phyloP scores from a whole-genome alignment of 2,113 vertebrate genomes.

The Rhynchomys soricoides region DNA sequence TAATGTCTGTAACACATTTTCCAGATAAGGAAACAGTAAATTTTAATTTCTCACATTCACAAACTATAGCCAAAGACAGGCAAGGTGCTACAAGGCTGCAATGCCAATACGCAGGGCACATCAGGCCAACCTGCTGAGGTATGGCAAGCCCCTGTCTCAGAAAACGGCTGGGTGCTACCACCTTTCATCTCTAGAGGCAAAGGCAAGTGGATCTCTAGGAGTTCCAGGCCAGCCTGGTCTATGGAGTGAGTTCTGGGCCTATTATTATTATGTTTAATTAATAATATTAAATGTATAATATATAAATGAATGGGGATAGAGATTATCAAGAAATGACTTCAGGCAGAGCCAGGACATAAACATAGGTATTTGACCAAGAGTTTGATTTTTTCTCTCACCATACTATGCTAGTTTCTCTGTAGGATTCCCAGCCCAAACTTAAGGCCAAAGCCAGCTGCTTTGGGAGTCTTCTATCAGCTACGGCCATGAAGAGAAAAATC shows the following conservation, averaged over 20 bases:
- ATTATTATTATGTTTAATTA: too few species aligned
- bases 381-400: constrained; percentile 36
- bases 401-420: neutral
- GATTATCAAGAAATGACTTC: too few species aligned
- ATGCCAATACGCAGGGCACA: neutral
- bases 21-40: constrained; percentile 8
- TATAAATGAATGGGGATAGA: neutral
- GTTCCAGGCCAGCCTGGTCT: neutral
- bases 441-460: neutral
- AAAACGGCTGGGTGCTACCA: neutral
- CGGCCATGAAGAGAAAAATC: constrained; percentile 16
- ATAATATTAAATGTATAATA: neutral
- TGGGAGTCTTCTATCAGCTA: neutral
- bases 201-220: neutral
- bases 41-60: neutral
- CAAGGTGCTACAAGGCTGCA: neutral
- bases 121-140: too few species aligned
- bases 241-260: neutral
- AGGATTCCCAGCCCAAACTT: neutral
- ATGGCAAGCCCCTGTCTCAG: neutral
- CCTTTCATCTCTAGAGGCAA: neutral
- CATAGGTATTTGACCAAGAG: constrained; percentile 8
- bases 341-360: constrained; percentile 11
- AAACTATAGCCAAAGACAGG: neutral
- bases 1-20: neutral